phyloP scores from a whole-genome alignment of 2,888 invertebrate genomes.

The Portevinia maculata region DNA sequence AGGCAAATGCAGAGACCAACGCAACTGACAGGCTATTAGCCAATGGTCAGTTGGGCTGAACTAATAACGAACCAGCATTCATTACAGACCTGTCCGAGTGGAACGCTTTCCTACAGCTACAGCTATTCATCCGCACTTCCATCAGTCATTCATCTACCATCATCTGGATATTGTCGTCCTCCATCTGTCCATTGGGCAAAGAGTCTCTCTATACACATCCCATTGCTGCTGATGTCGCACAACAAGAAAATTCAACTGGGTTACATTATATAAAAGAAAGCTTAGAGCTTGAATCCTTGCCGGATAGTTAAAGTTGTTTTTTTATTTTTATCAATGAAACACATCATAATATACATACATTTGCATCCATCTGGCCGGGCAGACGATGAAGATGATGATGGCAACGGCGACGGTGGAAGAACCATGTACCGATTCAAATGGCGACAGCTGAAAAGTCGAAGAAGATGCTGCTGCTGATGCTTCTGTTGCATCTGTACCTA shows the following conservation, averaged over 20 bases:
- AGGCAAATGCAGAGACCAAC: background rate
- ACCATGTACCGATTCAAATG: conserved; percentile 62
- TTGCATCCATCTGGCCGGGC: conserved; percentile 64
- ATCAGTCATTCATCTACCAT: conserved; percentile 71
- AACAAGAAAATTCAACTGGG: conserved; percentile 55
- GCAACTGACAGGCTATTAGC: conserved; percentile 30
- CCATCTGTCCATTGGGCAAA: conserved; percentile 60
- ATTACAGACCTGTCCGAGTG: conserved; percentile 67
- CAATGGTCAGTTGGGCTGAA: conserved; percentile 69
- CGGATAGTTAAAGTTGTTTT: conserved; percentile 30
- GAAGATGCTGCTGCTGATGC: conserved; percentile 13
- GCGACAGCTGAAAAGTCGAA: conserved; percentile 48
- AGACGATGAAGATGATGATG: conserved; percentile 17
- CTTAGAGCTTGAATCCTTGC: conserved; percentile 30
- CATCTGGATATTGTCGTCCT: conserved; percentile 64
- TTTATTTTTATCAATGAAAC: conserved; percentile 65
- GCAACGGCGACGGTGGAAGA: conserved; percentile 26
- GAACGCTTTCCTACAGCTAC: conserved; percentile 44
- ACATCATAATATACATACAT: conserved; percentile 67
- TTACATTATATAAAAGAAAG: conserved; percentile 50
- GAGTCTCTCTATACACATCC: conserved; percentile 1
- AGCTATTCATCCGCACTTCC: conserved; percentile 71
- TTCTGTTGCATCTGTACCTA: conserved; percentile 2
- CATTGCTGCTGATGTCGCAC: conserved; percentile 17
- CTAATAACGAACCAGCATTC: conserved; percentile 73